Percentiles rank a stretch among this genome's conserved stretches.
Conservation (phyloP, 2,888 invertebrate species). For the Sarcophaga variegata region DNA sequence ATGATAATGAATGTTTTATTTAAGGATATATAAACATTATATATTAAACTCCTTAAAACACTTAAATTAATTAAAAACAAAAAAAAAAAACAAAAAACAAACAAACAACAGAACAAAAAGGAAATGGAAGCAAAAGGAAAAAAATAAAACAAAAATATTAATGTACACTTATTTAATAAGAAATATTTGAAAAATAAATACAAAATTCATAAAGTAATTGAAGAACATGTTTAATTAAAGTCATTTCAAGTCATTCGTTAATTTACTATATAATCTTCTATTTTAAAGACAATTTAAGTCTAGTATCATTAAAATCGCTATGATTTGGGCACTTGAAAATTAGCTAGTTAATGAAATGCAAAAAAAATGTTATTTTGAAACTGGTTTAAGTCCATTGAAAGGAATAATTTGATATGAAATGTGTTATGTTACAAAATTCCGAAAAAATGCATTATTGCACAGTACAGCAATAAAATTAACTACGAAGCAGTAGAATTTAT, state of each 20-base stretch:
- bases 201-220: constrained; percentile 54
- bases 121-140: constrained; percentile 12
- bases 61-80: constrained; percentile 62
- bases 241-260: neutral
- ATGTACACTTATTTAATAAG: constrained; percentile 67
- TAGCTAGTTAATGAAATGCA: no score
- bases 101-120: constrained; percentile 29
- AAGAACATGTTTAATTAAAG: neutral
- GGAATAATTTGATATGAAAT: neutral
- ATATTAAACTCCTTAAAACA: constrained; percentile 63
- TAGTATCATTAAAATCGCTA: neutral
- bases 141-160: constrained; percentile 48
- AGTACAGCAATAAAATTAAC: no score
- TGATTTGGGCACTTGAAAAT: no score
- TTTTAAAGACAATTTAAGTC: neutral
- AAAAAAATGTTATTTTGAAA: no score
- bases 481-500: no score
- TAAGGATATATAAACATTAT: constrained; percentile 62
- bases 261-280: neutral
- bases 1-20: constrained; percentile 64
- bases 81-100: constrained; percentile 12
- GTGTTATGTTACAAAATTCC: no score
- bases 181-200: constrained; percentile 67
- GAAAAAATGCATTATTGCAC: no score
- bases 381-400: neutral